Base-by-base conservation (phyloP, 1,140 invertebrate genomes). In the Drosophila mauritiana region DNA sequence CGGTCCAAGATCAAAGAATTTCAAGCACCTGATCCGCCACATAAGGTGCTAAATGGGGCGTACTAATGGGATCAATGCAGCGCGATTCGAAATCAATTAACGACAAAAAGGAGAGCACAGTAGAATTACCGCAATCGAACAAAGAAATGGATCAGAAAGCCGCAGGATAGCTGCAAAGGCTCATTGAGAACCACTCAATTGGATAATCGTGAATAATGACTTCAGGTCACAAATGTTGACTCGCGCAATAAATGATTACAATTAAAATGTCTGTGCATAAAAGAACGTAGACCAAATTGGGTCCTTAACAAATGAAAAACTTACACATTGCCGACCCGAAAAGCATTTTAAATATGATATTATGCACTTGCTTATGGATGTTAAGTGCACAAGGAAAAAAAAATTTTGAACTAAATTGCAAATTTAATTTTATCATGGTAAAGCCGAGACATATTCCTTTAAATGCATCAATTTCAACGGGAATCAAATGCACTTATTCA, bases 21-120 rank as follows among this genome's bases (percentile, higher is more conserved):
- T 3, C 37, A 10, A 61, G 65, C 80, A 84, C 80, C 80, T 83
- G 80, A 84, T 80, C 25, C 51, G 59, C 54, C 75, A 46, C 64
- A 63, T n/a, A 90, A 91, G 89, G 88, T 91, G 89, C 80, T 91
- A 90, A 91, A 91, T 91, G 78, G 81, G 89, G 89, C 89, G 83
- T 91, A 82, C 89, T 91, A 91, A 90, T 91, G 78, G 88, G 89
- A 91, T 91, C 84, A 88, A 48, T 68, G 80, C 67, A 31, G 55
- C 79, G 63, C 64, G 31, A 40, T 45, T 53, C 68, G 27, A 51
- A 51, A 51, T 25, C 48, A n/a, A 27, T 51, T 51, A 15, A 51
- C 48, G 48, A 49, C 48, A 73, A 54, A 54, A 36, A 73, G 15
- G 65, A 63, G 75, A 62, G 53, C 57, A 52, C 13, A 52, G 63